Evolutionary conservation across 2,113 vertebrate genomes (phyloP).

Genomic region (Notiomystis cincta): DNA sequence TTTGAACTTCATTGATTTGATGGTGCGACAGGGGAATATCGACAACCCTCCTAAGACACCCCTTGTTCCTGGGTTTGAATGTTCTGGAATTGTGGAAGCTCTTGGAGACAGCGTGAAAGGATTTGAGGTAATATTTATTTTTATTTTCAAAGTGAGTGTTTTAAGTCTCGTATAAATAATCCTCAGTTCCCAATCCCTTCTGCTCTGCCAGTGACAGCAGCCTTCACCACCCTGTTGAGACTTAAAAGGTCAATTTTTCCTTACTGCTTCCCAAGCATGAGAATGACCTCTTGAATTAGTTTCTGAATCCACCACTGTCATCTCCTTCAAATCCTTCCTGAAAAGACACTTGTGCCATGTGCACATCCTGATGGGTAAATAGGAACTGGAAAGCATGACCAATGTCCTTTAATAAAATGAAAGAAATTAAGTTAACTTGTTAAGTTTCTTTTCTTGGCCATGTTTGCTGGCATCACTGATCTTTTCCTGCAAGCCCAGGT

Average conservation of each 20-base stretch:
- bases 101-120: slow-evolving; percentile 87
- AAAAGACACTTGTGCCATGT: neutral
- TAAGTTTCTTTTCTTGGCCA: neutral
- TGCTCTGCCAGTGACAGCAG: neutral
- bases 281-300: neutral
- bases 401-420: neutral
- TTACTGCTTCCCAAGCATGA: neutral
- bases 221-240: neutral
- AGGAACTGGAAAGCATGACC: neutral
- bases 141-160: neutral
- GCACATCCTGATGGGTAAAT: neutral
- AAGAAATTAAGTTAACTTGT: neutral
- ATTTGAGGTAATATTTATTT: slow-evolving; percentile 83
- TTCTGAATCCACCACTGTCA: neutral
- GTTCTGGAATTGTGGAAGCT: slow-evolving; percentile 93
- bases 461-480: neutral
- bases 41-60: slow-evolving; percentile 96
- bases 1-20: slow-evolving; percentile 95
- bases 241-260: neutral
- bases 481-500: neutral
- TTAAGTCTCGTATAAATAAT: neutral
- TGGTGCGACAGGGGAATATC: slow-evolving; percentile 96
- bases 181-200: neutral
- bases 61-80: slow-evolving; percentile 94
- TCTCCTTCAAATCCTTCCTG: neutral